Evolutionary conservation across 2,888 invertebrate genomes (phyloP).

Genomic region (Heliconius aoede): DNA sequence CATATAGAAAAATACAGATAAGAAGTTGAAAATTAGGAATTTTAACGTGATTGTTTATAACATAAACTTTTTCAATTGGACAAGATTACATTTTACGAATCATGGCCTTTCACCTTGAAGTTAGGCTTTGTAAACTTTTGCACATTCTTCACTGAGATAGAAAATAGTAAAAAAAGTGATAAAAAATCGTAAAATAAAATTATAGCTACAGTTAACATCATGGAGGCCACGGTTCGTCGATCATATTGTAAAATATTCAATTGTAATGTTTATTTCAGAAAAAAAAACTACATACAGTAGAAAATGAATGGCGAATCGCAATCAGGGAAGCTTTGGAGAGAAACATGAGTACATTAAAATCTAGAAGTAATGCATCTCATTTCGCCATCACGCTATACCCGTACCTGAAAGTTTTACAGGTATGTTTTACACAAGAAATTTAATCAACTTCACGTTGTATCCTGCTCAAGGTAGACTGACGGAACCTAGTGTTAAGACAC

Average conservation of each 20-base stretch:
- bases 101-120: too few species aligned
- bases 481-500: not conserved
- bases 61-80: too few species aligned
- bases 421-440: constrained; percentile 45
- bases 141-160: too few species aligned
- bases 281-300: constrained; percentile 84
- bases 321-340: constrained; percentile 86
- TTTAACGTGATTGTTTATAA: too few species aligned
- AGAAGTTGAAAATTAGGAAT: too few species aligned
- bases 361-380: constrained; percentile 83
- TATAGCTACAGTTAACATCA: too few species aligned
- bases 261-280: constrained; percentile 72
- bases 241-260: not conserved
- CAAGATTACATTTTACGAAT: too few species aligned
- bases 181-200: too few species aligned
- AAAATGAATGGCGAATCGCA: constrained; percentile 86
- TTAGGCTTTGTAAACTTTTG: too few species aligned
- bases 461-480: not conserved
- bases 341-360: constrained; percentile 87
- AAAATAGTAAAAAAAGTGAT: too few species aligned
- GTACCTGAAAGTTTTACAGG: constrained; percentile 86
- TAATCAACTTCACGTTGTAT: not conserved
- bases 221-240: too few species aligned
- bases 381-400: constrained; percentile 87
- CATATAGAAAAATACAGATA: not conserved